These are phyloP conservation scores for Calidris pygmaea DNA, from an alignment of 2,113 vertebrate genomes.

Conservation along the genomic window DNA sequence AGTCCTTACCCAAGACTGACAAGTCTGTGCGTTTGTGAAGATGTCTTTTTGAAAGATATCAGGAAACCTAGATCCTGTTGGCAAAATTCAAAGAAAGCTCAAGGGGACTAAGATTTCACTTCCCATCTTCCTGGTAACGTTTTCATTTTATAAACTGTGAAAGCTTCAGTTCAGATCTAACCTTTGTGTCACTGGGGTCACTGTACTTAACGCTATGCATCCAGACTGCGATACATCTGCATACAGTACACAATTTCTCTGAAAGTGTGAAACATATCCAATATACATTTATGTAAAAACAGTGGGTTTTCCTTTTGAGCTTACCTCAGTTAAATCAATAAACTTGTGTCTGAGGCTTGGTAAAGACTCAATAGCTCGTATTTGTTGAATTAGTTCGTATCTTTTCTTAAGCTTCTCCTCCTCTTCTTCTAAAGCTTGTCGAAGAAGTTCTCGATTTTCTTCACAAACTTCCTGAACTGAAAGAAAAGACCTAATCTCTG, in stretches of 20 bases:
- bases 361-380: slow-evolving; percentile 77
- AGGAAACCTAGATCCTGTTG: not conserved
- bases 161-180: not conserved
- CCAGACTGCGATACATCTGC: not conserved
- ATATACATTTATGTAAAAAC: not conserved
- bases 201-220: not conserved
- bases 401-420: slow-evolving; percentile 77
- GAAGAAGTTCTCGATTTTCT: slow-evolving; percentile 81
- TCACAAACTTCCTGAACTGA: slow-evolving; percentile 85
- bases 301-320: not conserved
- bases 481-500: not conserved
- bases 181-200: not conserved
- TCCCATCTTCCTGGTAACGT: not conserved
- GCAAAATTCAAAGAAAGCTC: not conserved
- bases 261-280: not conserved
- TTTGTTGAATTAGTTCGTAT: slow-evolving; percentile 80
- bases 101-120: not conserved
- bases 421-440: slow-evolving; percentile 75
- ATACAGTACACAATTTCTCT: not conserved
- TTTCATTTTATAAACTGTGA: not conserved
- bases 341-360: slow-evolving; percentile 73
- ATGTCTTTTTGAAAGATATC: not conserved
- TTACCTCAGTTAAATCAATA: slow-evolving; percentile 89
- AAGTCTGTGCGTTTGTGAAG: not conserved
- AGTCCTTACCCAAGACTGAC: not conserved